Evolutionary conservation across 64 coral and sea anemone species (phyloP).

Genomic region (Stylophora pistillata): DNA sequence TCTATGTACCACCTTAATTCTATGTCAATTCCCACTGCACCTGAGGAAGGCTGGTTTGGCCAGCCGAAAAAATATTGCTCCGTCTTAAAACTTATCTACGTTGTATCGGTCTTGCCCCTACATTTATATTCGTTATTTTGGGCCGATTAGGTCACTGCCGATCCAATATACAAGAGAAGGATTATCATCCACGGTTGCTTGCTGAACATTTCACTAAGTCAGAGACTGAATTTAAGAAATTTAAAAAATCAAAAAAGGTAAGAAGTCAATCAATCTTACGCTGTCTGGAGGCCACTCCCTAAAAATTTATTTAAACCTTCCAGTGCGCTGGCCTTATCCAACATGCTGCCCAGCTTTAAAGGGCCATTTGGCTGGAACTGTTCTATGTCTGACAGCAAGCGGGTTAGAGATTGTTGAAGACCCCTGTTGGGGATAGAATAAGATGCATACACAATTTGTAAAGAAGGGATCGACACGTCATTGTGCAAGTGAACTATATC

Average conservation of each 20-base stretch:
- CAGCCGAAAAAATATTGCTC: too few relatives aligned
- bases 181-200: too few relatives aligned
- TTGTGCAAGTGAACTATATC: background rate
- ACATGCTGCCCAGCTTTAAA: background rate
- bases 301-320: conserved; percentile 42
- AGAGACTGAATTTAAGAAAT: too few relatives aligned
- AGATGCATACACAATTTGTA: background rate
- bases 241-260: background rate
- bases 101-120: too few relatives aligned
- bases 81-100: too few relatives aligned
- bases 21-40: too few relatives aligned
- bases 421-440: conserved; percentile 30
- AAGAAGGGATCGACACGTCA: background rate
- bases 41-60: too few relatives aligned
- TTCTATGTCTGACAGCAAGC: conserved; percentile 63
- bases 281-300: conserved; percentile 14
- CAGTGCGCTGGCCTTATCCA: conserved; percentile 43
- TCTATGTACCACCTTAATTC: too few relatives aligned
- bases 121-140: too few relatives aligned
- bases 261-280: conserved; percentile 14
- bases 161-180: too few relatives aligned
- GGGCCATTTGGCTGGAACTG: conserved; percentile 55
- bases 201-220: too few relatives aligned
- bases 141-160: too few relatives aligned
- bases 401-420: conserved; percentile 70